Percentiles rank a stretch among this genome's conserved stretches.
These are phyloP conservation scores for Nycteola revayana DNA, from an alignment of 2,888 invertebrate genomes.

Conservation along the genomic window DNA sequence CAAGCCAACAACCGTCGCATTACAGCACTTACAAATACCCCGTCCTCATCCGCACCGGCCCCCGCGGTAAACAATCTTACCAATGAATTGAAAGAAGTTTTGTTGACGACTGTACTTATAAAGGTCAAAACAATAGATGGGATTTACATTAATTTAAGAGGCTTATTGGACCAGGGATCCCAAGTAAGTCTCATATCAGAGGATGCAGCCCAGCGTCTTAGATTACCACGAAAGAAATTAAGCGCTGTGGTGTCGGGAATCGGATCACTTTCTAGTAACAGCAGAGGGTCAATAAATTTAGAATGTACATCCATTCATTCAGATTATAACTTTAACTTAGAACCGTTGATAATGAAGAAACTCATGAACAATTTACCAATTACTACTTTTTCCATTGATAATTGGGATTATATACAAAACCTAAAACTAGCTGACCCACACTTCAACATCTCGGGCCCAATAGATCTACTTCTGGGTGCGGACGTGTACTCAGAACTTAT, in stretches of 20 bases:
- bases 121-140: conserved; percentile 5
- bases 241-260: conserved; percentile 9
- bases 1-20: no score
- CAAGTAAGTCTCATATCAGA: conserved; percentile 13
- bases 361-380: conserved; percentile 10
- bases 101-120: conserved; percentile 1
- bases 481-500: conserved; percentile 10
- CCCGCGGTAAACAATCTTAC: neutral
- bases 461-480: conserved; percentile 14
- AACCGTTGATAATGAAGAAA: conserved; percentile 10
- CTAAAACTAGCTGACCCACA: conserved; percentile 11
- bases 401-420: conserved; percentile 7
- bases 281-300: conserved; percentile 10
- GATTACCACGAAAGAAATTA: conserved; percentile 4
- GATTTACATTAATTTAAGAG: conserved; percentile 6
- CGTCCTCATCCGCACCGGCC: neutral
- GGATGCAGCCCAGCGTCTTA: conserved; percentile 9
- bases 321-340: conserved; percentile 7
- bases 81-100: neutral
- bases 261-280: conserved; percentile 1
- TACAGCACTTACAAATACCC: neutral
- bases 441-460: conserved; percentile 9
- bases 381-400: conserved; percentile 5
- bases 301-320: conserved; percentile 3
- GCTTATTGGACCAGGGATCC: conserved; percentile 15